Evolutionary conservation across 2,888 invertebrate genomes (phyloP).

Genomic region (Chamaedrilus cognettii): DNA sequence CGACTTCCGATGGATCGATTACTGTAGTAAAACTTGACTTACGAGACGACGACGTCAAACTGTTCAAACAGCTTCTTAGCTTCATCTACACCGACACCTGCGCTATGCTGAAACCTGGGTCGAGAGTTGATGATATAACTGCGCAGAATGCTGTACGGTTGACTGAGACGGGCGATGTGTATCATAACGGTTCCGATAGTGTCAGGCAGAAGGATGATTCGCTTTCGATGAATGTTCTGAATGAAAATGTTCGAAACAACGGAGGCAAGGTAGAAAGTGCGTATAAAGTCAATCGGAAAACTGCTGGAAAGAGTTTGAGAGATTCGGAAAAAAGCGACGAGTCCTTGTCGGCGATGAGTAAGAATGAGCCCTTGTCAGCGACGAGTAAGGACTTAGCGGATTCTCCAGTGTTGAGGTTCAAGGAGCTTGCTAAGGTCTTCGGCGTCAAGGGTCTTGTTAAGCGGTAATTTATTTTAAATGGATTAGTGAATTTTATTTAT

Average conservation of each 20-base stretch:
- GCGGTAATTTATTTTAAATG: slow-evolving; percentile 31
- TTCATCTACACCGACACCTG: slow-evolving; percentile 74
- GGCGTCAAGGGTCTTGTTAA: slow-evolving; percentile 50
- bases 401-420: slow-evolving; percentile 45
- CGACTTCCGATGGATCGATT: too few species aligned
- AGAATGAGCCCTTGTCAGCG: too few species aligned
- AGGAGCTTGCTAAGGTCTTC: slow-evolving; percentile 50
- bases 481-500: background rate
- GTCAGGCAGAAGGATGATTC: slow-evolving; percentile 30
- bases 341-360: background rate
- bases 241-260: background rate
- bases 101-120: slow-evolving; percentile 62
- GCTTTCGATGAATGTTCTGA: background rate
- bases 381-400: background rate
- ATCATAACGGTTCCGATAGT: too few species aligned
- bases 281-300: background rate
- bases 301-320: background rate
- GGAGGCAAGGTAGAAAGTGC: background rate
- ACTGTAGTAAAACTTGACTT: too few species aligned
- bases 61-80: slow-evolving; percentile 73
- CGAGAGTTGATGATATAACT: too few species aligned
- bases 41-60: background rate
- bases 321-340: background rate
- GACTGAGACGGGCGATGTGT: too few species aligned
- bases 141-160: too few species aligned